Conservation (phyloP, 2,113 vertebrate species). For the Mus pahari region DNA sequence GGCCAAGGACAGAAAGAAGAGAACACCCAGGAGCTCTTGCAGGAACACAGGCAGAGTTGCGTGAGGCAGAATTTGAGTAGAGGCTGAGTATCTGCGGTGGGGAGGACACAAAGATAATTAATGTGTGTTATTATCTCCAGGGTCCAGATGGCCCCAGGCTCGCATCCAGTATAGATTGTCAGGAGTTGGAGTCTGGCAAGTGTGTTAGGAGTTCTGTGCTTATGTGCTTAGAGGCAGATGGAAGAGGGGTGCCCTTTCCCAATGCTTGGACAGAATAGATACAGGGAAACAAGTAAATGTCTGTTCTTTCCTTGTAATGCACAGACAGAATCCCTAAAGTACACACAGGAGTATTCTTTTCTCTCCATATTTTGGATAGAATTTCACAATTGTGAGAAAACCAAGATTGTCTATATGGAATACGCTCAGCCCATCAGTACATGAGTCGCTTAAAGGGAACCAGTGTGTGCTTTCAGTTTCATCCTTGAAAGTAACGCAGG, state of each 20-base stretch:
- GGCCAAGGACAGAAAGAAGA: not conserved
- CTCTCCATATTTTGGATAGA: slow-evolving; percentile 27
- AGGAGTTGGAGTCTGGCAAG: not conserved
- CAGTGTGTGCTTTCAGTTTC: not conserved
- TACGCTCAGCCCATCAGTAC: slow-evolving; percentile 14
- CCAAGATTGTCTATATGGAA: not conserved
- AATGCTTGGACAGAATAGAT: slow-evolving; percentile 10
- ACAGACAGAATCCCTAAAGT: not conserved
- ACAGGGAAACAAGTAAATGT: not conserved
- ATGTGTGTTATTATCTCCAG: slow-evolving; percentile 21
- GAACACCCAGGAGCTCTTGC: slow-evolving; percentile 46
- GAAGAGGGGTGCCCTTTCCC: slow-evolving; percentile 21
- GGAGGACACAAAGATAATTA: slow-evolving; percentile 44
- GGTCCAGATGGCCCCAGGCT: slow-evolving; percentile 28
- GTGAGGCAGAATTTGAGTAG: not conserved
- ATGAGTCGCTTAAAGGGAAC: slow-evolving; percentile 5
- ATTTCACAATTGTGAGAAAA: slow-evolving; percentile 15
- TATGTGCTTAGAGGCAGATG: not conserved
- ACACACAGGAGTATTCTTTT: slow-evolving; percentile 15
- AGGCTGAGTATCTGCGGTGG: not conserved
- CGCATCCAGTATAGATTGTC: not conserved
- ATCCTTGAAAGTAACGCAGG: not conserved
- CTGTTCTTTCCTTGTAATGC: slow-evolving; percentile 26
- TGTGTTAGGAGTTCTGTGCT: not conserved
- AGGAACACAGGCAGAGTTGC: slow-evolving; percentile 27